phyloP scores from a whole-genome alignment of 1,140 invertebrate genomes.

The Hormaphis cornu region DNA sequence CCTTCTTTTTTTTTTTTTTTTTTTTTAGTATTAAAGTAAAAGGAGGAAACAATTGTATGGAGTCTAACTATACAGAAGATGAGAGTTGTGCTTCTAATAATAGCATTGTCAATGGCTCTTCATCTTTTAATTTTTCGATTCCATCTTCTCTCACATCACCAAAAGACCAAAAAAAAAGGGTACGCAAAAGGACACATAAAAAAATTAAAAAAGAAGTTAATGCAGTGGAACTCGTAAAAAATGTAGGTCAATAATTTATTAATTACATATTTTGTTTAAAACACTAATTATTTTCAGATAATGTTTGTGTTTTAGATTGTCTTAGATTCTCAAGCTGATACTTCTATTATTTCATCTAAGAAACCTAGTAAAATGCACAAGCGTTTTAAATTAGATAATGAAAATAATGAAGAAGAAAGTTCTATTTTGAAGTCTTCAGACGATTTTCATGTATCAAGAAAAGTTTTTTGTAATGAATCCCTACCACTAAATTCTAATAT shows the following conservation, averaged over 20 bases:
- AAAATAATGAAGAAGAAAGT: neutral
- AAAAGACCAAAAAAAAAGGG: neutral
- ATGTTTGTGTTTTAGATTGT: neutral
- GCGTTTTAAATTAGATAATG: constrained; percentile 18
- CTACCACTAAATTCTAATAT: neutral
- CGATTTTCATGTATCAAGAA: constrained; percentile 4
- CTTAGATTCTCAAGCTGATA: neutral
- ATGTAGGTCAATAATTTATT: neutral
- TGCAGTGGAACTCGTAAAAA: neutral
- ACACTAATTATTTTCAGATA: neutral
- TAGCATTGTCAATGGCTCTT: neutral
- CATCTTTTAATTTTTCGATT: too few relatives aligned
- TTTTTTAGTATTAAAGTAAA: neutral
- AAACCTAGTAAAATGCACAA: neutral
- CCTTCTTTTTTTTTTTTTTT: neutral
- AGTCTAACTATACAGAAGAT: neutral
- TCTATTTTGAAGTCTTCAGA: neutral
- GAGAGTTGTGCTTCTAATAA: neutral
- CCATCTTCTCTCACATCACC: neutral
- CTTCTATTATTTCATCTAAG: neutral
- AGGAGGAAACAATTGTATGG: neutral
- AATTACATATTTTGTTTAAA: neutral
- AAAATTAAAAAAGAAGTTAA: neutral
- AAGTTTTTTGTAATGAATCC: neutral
- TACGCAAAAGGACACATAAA: constrained; percentile 5